phyloP scores from a whole-genome alignment of 2,797 vertebrate species.

The Anabacerthia variegaticeps region DNA sequence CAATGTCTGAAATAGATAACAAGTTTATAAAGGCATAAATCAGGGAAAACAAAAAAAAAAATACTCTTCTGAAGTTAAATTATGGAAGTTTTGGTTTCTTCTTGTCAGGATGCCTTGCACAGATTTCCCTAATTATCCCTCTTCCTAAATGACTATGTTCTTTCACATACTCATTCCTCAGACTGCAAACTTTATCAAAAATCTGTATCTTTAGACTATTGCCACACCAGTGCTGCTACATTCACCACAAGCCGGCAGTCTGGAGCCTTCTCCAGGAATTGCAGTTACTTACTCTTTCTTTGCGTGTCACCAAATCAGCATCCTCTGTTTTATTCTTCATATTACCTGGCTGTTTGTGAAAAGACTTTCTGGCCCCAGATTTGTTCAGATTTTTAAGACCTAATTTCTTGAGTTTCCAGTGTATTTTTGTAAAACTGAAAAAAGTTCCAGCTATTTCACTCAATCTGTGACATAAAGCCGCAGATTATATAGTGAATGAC shows the following conservation, averaged over 20 bases:
- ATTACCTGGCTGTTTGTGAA: background rate
- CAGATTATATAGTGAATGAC: background rate
- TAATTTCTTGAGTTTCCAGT: background rate
- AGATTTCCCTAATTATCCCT: background rate
- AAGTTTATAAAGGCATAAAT: background rate
- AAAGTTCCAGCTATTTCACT: background rate
- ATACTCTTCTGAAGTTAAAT: background rate
- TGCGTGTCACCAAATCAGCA: background rate
- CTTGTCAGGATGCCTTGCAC: background rate
- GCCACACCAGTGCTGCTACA: background rate
- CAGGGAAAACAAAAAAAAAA: background rate
- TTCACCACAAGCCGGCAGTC: slow-evolving; percentile 40
- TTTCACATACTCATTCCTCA: background rate
- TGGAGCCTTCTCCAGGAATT: background rate
- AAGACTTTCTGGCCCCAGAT: background rate
- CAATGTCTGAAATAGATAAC: background rate
- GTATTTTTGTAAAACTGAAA: background rate
- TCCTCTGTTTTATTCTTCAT: background rate
- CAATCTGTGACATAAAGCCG: background rate
- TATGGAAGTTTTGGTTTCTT: background rate
- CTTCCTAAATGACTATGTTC: background rate
- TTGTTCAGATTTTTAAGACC: background rate
- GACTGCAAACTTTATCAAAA: background rate
- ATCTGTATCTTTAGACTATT: background rate
- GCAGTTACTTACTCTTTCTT: background rate